Evolutionary conservation across 2,797 vertebrate species (phyloP), one percentile per base, ranked within the genome.

Genomic region (Acanthurus tractus): DNA sequence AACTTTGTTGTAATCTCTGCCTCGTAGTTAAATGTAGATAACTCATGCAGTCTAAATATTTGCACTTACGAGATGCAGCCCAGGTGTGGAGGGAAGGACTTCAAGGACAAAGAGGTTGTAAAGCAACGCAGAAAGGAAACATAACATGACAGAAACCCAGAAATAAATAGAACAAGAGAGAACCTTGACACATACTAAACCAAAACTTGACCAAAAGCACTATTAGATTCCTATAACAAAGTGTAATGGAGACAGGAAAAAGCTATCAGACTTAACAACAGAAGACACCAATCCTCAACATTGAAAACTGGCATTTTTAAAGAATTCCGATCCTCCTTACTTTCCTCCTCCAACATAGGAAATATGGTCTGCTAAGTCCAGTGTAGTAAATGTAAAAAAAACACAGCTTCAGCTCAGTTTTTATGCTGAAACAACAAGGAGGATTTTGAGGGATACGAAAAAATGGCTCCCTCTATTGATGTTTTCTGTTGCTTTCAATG

Each of bases 361-460:
- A 59, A 57, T 70, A 25, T 29, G 5, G 20, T 67, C 38, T 58
- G 68, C n/a, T 38, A 54, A 42, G 20, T 79, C 20, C 22, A 20
- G 70, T 64, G 57, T 13, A 34, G 29, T n/a, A 18, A 53, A 38
- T 5, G 3, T 55, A 45, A 49, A 70, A 62, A 70, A 62, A 44
- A 36, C 25, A 2, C 42, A 54, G 9, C 63, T 61, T 29, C 29
- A 56, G 50, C n/a, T 53, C 8, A 29, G 22, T 44, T 52, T 61
- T 8, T 61, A 49, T 1, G 25, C 44, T 7, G 8, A 56, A 50
- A 9, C 44, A 49, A 40, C 7, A 22, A 40, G 34, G 3, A 25
- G 17, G 62, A 40, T 46, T 66, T 40, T 57, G 44, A 76, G 36
- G 42, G 29, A 29, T 23, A 38, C 14, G 29, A 58, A 56, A 53